Evolutionary conservation across 2,797 vertebrate species (phyloP).

Genomic region (Tenualosa ilisha): DNA sequence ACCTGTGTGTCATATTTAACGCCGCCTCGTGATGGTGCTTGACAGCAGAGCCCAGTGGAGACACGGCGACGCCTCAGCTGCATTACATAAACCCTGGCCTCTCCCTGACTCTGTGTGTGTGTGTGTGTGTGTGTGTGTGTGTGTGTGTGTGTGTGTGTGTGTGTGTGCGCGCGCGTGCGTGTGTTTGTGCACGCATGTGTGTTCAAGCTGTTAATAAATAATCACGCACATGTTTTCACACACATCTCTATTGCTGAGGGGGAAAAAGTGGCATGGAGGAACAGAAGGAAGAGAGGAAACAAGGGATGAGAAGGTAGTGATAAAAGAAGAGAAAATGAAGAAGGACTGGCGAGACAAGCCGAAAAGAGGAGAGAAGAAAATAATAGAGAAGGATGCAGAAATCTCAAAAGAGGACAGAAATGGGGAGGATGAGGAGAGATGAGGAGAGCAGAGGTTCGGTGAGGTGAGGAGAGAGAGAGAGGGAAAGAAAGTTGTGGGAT

Average conservation of each 20-base stretch:
- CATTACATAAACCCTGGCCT: conserved; percentile 36
- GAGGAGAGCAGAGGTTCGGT: not conserved
- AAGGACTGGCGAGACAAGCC: not conserved
- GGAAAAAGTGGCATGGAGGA: not conserved
- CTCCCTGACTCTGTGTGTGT: conserved; percentile 30
- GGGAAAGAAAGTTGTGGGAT: conserved; percentile 18
- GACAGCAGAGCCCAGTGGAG: conserved; percentile 49
- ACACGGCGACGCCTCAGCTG: not conserved
- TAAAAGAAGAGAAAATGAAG: not conserved
- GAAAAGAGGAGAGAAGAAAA: not conserved
- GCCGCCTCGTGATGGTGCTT: conserved; percentile 37
- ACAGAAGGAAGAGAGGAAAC: not conserved
- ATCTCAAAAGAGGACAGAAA: not conserved
- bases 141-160: not conserved
- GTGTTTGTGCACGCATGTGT: not conserved
- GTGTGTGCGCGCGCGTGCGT: conserved; percentile 30
- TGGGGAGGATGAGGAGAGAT: not conserved
- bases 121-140: conserved; percentile 29
- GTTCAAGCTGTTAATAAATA: not conserved
- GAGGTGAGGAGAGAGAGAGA: not conserved
- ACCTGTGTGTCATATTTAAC: conserved; percentile 48
- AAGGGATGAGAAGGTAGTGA: not conserved
- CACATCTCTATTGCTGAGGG: not conserved
- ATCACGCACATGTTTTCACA: not conserved
- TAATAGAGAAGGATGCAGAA: not conserved